Base-by-base conservation (phyloP, 1,140 invertebrate genomes). In the Cydia amplana region DNA sequence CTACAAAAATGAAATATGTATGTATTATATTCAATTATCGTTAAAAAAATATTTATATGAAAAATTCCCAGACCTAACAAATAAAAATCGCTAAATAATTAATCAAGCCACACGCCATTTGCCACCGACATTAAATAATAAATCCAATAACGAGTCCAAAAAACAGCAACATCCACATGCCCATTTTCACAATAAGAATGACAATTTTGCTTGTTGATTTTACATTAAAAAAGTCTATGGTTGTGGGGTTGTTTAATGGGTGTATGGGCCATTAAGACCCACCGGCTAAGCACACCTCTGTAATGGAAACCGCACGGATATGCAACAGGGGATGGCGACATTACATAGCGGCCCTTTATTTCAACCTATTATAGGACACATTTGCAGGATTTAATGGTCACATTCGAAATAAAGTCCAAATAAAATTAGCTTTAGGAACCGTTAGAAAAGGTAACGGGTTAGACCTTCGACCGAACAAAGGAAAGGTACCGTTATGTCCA, bases 191-290 rank as follows among this genome's bases (percentile, higher is more conserved):
- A 87, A 88, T 87, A 87, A 85, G 84, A 87, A 85, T 80, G 84
- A 87, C 83, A 85, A 83, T 85, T 85, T 79, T 80, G 76, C 79
- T 85, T 87, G 81, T 85, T 80, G 82, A 84, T 80, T 85, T 87
- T 83, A 84, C 83, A 87, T 88, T 91, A 86, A 88, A 90, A 90
- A 90, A 86, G 77, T 78, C 80, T 65, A 76, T 77, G 80, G 77
- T 80, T 82, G 81, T 82, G 81, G 90, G 88, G 87, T 84, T 74
- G 74, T 67, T 82, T 91, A 91, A 92, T 91, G 86, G 87, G 75
- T 78, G 79, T 75, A 80, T 83, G 83, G 83, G 85, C 87, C 85
- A 90, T 91, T 91, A 90, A 79, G 79, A 82, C 76, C 79, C 75
- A 70, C 73, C 82, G 82, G 81, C 80, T 88, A 88, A 86, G 82